Base-by-base conservation (phyloP, 2,797 vertebrate genomes). In the Chloroceryle amazona region DNA sequence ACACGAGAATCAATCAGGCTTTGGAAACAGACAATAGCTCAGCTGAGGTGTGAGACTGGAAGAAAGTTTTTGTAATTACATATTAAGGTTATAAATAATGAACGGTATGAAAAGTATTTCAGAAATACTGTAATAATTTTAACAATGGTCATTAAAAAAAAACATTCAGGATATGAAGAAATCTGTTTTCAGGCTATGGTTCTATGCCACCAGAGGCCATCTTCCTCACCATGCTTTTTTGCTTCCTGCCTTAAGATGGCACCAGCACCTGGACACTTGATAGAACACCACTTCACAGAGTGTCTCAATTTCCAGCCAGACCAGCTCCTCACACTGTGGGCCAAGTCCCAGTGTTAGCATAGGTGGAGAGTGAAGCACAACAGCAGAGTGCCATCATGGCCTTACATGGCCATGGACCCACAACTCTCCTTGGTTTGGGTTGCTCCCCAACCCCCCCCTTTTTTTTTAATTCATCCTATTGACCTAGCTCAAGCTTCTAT, bases 381-480 rank as follows among this genome's bases (percentile, higher is more conserved):
- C 2, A 13, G 47, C 35, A 78, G 62, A 49, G 12, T 26, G 44
- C 51, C 22, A 57, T 1, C 22, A 61, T 1, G 18, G 14, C 13
- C 39, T 78, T 74, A 19, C 35, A 74, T 3, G 67, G 54, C 23
- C 33, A 72, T 0, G 17, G 67, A 63, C 6, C 3, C 21, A 42
- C 6, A 37, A 42, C 5, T 11, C 28, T 51, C 22, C 67, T 18
- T 29, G 11, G 3, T 79, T 58, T 33, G 28, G 17, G 26, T 22
- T 23, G 20, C 22, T 2, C 28, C 2, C n/a, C n/a, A n/a, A n/a
- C 7, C 4, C 9, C 11, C 25, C 11, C 15, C 3, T 16, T 4
- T 13, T 41, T 41, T 28, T 5, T 11, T 41, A 20, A 33, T 46
- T 74, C 25, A 57, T 39, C 47, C 65, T 73, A n/a, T 12, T 66